Evolutionary conservation across 2,113 vertebrate species (phyloP), one percentile per base, ranked within the genome.

Genomic region (Rhinoptilus africanus): DNA sequence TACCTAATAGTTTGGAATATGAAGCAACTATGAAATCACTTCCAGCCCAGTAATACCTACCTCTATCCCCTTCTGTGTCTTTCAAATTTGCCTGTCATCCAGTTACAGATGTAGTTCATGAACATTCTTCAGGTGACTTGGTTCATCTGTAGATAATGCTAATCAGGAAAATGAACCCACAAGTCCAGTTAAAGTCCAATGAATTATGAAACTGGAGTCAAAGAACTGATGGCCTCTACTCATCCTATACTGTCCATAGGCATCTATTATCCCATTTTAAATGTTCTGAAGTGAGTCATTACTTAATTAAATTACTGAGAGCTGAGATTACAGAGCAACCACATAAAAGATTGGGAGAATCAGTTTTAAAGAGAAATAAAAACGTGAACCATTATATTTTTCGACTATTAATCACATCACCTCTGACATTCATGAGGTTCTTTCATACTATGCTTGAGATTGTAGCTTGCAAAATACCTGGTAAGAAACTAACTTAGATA

Each of bases 331-430:
- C 34, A 73, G 39, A 64, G 14, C 79, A 89, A 87, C 30, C 27
- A 48, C 39, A 80, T 64, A 89, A 96, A 91, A 66, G 87, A 96
- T 92, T 96, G 59, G 86, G 51, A 73, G 6, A 95, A 90, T 37
- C 6, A 43, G 27, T 69, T 78, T 84, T 87, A 92, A 95, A 67
- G 64, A 86, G 34, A 79, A 93, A 83, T 66, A 75, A 88, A 96
- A 92, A 90, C 47, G 8, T 26, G 64, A 81, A 37, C 32, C 48
- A 69, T 91, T 84, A 16, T 56, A 32, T 94, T 93, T 48, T 77
- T 35, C 79, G 88, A 43, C 57, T 84, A 71, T 57, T 80, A 69
- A 96, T 92, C 11, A n/a, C 69, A 79, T 66, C 62, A 68, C 43
- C 88, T 93, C 23, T 95, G 34, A 87, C 12, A 82, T 53, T 45